Evolutionary conservation across 2,797 vertebrate genomes (phyloP), one percentile per base, ranked within the genome.

Genomic region (Bovichtus variegatus): DNA sequence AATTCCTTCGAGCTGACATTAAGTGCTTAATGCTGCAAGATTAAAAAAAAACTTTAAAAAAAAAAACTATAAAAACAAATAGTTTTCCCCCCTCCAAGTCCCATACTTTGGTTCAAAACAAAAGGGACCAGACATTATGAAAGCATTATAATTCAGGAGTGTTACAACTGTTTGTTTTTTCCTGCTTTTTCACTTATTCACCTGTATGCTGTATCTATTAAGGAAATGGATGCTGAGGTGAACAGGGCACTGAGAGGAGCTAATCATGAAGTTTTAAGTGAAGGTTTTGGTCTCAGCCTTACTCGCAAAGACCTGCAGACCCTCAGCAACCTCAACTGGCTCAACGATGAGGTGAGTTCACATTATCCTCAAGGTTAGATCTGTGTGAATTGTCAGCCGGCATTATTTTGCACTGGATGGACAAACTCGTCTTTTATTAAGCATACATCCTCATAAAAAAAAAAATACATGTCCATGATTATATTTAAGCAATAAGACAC

Each of bases 301-400:
- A 99, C 97, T 15, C 95, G 98, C 46, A 99, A 99, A 81, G 98
- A 99, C 91, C 95, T 99, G 47, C 97, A 98, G 91, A 99, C 98
- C 5, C 96, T 99, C 80, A 96, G 94, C 78, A 93, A 96, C 70
- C 96, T 98, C 40, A 99, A 99, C 90, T 99, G 98, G 98, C 98
- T 99, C 76, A 99, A 99, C 3, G 98, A 99, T 10, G 98, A 99
- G 96, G 98, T 98, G 81, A 88, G 89, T 77, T 10, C 44, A 64
- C 21, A 13, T 41, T 3, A 25, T 50, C 1, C 16, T 49, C 2
- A 16, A 21, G 31, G 16, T 23, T 47, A 49, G 5, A 46, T 53
- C 13, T 72, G 16, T 40, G 4, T 68, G 16, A n/a, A 31, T 41
- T 25, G 34, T 44, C 38, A n/a, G 19, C 27, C 53, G 9, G 25